phyloP scores from a whole-genome alignment of 2,888 invertebrate genomes.

The Pteria penguin region DNA sequence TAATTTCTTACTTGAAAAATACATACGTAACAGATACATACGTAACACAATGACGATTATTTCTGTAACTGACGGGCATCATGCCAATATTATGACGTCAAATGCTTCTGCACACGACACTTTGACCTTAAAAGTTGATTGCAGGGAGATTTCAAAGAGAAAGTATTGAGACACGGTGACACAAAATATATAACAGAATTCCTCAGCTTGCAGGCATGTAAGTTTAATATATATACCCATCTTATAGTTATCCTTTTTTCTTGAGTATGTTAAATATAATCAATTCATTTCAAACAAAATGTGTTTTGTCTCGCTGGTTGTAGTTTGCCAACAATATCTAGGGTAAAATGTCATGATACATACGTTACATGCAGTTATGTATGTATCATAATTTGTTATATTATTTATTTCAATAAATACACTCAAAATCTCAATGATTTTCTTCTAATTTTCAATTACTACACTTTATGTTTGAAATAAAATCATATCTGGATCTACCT shows the following conservation, averaged over 20 bases:
- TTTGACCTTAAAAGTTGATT: background rate
- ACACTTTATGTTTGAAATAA: no score
- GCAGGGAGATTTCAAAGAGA: background rate
- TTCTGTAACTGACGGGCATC: background rate
- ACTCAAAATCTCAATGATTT: background rate
- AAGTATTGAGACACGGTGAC: background rate
- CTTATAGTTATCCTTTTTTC: background rate
- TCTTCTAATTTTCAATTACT: no score
- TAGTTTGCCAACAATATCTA: background rate
- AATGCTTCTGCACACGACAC: background rate
- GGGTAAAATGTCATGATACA: background rate
- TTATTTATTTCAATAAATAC: background rate
- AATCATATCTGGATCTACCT: no score
- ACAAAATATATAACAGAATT: background rate
- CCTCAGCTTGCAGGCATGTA: background rate
- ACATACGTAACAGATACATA: conserved; percentile 15
- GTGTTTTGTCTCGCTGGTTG: background rate
- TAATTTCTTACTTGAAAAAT: background rate
- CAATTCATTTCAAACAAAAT: background rate
- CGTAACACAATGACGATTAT: background rate
- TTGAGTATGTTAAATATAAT: background rate
- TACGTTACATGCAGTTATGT: background rate
- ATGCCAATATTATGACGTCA: background rate
- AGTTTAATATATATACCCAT: background rate
- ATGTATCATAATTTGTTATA: background rate